Percentiles rank a stretch among this genome's conserved stretches.
These are phyloP conservation scores for Coptotermes formosanus DNA, from an alignment of 1,140 invertebrate species.

Conservation along the genomic window DNA sequence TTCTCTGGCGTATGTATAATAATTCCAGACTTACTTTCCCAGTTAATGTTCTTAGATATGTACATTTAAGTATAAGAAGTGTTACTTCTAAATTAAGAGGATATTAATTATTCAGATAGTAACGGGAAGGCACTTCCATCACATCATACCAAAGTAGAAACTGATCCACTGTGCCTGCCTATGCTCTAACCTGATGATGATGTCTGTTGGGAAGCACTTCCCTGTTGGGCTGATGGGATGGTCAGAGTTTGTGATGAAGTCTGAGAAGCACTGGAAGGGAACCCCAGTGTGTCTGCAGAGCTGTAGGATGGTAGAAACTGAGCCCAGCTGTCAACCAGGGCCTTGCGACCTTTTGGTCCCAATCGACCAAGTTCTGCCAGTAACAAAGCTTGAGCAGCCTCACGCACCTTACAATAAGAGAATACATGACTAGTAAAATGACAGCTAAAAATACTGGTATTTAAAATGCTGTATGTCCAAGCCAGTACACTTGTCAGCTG, in stretches of 20 bases:
- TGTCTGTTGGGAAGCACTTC: neutral
- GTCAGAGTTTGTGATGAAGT: neutral
- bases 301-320: slow-evolving; percentile 85
- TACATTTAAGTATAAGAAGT: too few relatives aligned
- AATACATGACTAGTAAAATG: neutral
- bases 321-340: slow-evolving; percentile 91
- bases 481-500: too few relatives aligned
- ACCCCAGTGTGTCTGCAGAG: slow-evolving; percentile 63
- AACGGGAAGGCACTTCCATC: too few relatives aligned
- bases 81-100: too few relatives aligned
- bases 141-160: too few relatives aligned
- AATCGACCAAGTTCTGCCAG: slow-evolving; percentile 90
- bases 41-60: too few relatives aligned
- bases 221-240: neutral
- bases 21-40: too few relatives aligned
- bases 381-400: slow-evolving; percentile 93
- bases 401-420: slow-evolving; percentile 64
- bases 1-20: too few relatives aligned
- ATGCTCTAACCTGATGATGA: neutral
- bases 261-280: neutral
- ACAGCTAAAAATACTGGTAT: neutral
- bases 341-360: slow-evolving; percentile 88
- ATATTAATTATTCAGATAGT: too few relatives aligned
- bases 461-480: neutral
- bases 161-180: too few relatives aligned